Base-by-base conservation (phyloP, 1,140 invertebrate genomes). In the Leptoteleia sp. region DNA sequence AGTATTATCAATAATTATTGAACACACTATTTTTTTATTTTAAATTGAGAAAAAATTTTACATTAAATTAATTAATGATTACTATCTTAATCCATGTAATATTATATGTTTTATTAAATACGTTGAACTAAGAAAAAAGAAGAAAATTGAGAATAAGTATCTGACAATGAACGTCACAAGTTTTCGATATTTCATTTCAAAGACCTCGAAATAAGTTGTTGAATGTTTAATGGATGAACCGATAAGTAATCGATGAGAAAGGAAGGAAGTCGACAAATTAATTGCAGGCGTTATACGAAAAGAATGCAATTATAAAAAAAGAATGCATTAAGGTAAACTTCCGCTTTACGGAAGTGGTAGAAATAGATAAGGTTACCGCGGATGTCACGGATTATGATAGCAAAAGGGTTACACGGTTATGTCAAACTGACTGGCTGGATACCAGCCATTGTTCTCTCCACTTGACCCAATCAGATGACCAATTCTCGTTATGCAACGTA, bases 361-460 rank as follows among this genome's bases (percentile, higher is more conserved):
- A 17, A 27, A 45, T 42, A 64, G 52, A 73, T 82, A 59, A 75
- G 73, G 54, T 84, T 84, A 80, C 78, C 81, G 42, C 86, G 86
- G 87, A 88, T 85, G 80, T 82, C 55, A 83, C 78, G 78, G 72
- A 87, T 88, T 87, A 87, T 84, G 76, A 87, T 81, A 68, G 77
- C 83, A 86, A 85, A 78, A 75, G 83, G 83, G 82, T 83, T 86
- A 85, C 77, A 50, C 77, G 38, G 73, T 71, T 65, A 62, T 64
- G 47, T 79, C 65, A 62, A 79, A 72, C 57, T 80, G 33, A 59
- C 77, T 67, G 33, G 52, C 82, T 82, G 76, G 76, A 79, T 81
- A 72, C 54, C 47, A 11, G 61, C 83, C 82, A 88, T 88, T 88
- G 87, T 88, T 88, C 86, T 84, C 79, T 27, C 76, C 86, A 88